Base-by-base conservation (phyloP, 2,113 vertebrate species). In the Alaudala cheleensis region DNA sequence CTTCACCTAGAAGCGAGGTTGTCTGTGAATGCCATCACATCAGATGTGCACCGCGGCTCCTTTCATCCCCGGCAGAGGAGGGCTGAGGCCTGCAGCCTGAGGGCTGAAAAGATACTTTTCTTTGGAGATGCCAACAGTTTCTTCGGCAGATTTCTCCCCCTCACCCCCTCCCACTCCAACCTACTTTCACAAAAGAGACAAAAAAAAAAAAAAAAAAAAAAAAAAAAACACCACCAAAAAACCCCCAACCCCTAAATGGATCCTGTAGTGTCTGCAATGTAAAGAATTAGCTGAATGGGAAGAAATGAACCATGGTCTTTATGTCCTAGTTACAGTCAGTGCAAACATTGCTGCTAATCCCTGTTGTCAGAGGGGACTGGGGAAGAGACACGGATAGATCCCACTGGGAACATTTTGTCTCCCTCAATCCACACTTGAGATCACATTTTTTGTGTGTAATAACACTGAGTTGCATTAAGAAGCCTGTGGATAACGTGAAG, bases 261-360 rank as follows among this genome's bases (percentile, higher is more conserved):
- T 91, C 91, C 95, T 84, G 86, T 92, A 87, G 92, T 89, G 94
- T 85, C 95, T 95, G 92, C 87, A 71, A 92, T 90, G 96, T 88
- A 95, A 96, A 95, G 96, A 95, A 97, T 94, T 82, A 95, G 95
- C 83, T 96, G 96, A 96, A 97, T 95, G 86, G 93, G 93, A 95
- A 95, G 96, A 95, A 97, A 95, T 90, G 93, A 96, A 81, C 74
- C 91, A 87, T 94, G 88, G 86, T 77, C 93, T 97, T 97, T 95
- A 96, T 93, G 94, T 96, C 95, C 93, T 72, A 83, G 92, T 95
- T 96, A 86, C 92, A 95, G 92, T 86, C 95, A 95, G 90, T 51
- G 95, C 95, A 97, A 96, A 96, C 93, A 97, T 83, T 67, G 84
- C 50, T 6, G 25, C 71, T 97, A 96, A 97, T 97, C 96, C 95